These are phyloP conservation scores for Caenorhabditis parvicauda DNA, from an alignment of 2,888 invertebrate species.

Conservation along the genomic window DNA sequence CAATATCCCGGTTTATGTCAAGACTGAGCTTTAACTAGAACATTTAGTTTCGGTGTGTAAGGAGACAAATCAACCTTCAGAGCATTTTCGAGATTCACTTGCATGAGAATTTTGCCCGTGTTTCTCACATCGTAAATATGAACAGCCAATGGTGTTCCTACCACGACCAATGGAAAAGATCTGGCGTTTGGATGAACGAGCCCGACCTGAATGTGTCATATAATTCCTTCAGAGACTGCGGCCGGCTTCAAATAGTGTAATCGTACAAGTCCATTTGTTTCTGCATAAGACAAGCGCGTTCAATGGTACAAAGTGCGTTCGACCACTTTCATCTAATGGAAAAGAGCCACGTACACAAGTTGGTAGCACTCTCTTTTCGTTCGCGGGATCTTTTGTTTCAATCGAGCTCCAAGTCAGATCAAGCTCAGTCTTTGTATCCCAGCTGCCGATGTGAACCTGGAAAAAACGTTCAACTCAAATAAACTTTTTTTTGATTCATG, in stretches of 20 bases:
- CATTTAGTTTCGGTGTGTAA: neutral
- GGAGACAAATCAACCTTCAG: constrained; percentile 1
- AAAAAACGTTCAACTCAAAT: neutral
- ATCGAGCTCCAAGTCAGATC: constrained; percentile 14
- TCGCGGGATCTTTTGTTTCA: neutral
- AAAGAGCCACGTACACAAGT: too few species aligned
- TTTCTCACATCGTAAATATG: constrained; percentile 27
- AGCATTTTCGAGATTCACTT: neutral
- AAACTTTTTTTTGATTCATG: too few species aligned
- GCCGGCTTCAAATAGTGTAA: neutral
- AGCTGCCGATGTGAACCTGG: constrained; percentile 18
- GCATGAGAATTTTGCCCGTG: constrained; percentile 4
- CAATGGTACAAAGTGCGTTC: too few species aligned
- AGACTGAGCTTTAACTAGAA: neutral
- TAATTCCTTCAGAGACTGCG: neutral
- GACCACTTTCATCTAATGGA: too few species aligned
- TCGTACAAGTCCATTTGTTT: too few species aligned
- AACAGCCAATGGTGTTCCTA: constrained; percentile 31
- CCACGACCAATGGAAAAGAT: constrained; percentile 41
- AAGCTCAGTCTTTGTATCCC: constrained; percentile 18
- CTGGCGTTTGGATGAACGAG: constrained; percentile 44
- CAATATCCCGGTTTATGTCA: constrained; percentile 3
- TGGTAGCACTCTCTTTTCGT: neutral
- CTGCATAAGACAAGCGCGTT: too few species aligned
- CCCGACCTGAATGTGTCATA: constrained; percentile 23